Conservation (phyloP, 2,113 vertebrate species). For the Benitochromis conjunctus region DNA sequence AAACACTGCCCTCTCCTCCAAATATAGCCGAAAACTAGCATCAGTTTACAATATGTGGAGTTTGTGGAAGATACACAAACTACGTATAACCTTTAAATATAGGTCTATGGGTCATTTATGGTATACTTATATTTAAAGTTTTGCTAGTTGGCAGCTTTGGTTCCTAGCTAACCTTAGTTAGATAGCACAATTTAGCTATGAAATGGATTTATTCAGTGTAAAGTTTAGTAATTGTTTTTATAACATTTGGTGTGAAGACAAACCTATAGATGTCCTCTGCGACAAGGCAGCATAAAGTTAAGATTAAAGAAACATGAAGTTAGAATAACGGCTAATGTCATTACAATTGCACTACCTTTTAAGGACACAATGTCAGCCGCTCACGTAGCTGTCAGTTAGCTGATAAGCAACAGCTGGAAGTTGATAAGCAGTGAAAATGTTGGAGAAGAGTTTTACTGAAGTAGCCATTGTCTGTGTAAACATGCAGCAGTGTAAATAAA, state of each 20-base stretch:
- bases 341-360: not conserved
- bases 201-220: accelerated
- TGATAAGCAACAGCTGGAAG: not conserved
- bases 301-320: not conserved
- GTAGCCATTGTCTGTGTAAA: not conserved
- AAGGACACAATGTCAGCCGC: not conserved
- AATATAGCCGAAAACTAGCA: not conserved
- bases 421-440: not conserved
- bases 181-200: not conserved
- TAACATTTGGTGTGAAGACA: not conserved
- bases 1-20: not conserved
- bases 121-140: not conserved
- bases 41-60: not conserved
- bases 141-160: not conserved
- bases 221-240: not conserved
- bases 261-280: not conserved
- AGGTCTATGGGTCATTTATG: not conserved
- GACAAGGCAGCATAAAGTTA: not conserved
- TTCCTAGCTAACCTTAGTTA: not conserved
- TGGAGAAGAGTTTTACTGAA: not conserved
- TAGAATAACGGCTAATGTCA: not conserved
- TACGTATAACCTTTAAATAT: not conserved
- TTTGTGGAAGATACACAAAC: not conserved
- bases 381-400: not conserved
- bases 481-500: not conserved